Evolutionary conservation across 1,140 invertebrate species (phyloP).

Genomic region (Pseudomyrmex sp.): DNA sequence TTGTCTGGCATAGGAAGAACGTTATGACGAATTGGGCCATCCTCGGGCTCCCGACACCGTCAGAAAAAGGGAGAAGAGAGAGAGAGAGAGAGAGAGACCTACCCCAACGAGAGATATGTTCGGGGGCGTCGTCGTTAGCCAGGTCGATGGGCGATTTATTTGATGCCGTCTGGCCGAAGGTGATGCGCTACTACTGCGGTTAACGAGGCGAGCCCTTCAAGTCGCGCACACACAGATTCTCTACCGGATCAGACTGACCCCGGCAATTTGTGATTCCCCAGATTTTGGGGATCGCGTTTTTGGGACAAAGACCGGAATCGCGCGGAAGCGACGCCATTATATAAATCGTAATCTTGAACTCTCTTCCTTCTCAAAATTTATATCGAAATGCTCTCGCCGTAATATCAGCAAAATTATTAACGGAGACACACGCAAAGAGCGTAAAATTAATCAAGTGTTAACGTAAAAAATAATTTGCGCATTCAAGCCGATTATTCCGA

Average conservation of each 20-base stretch:
- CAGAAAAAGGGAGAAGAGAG: constrained; percentile 66
- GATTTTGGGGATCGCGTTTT: neutral
- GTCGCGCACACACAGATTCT: neutral
- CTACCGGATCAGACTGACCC: neutral
- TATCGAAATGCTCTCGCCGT: neutral
- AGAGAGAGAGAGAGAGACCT: constrained; percentile 66
- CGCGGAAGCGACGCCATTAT: neutral
- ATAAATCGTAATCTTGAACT: neutral
- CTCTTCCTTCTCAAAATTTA: neutral
- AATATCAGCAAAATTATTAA: constrained; percentile 1
- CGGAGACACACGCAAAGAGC: neutral
- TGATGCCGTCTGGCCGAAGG: constrained; percentile 29
- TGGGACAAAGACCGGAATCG: no score
- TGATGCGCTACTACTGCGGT: constrained; percentile 39
- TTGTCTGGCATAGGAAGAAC: constrained; percentile 70
- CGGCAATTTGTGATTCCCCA: constrained; percentile 23
- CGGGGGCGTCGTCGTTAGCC: constrained; percentile 74
- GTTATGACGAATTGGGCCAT: constrained; percentile 80
- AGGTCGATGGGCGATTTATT: constrained; percentile 64
- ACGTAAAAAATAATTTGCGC: neutral
- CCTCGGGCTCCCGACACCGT: constrained; percentile 64
- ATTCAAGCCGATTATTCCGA: neutral
- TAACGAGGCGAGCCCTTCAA: constrained; percentile 40
- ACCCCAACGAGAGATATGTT: constrained; percentile 79
- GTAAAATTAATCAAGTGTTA: neutral